Evolutionary conservation across 2,113 vertebrate genomes (phyloP).

Genomic region (Zootoca vivipara): DNA sequence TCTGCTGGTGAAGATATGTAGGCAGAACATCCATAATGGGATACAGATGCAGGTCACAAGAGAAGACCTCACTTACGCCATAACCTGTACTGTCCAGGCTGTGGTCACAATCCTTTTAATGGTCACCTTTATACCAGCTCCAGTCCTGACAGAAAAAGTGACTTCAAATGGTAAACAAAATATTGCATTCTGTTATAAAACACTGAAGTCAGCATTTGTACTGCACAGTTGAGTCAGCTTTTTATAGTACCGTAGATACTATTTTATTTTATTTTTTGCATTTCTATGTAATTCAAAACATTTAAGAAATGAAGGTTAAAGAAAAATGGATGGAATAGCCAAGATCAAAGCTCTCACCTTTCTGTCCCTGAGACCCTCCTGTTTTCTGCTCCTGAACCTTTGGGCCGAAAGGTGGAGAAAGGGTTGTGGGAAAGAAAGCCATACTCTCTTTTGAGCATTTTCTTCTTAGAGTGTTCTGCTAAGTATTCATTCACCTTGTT

Average conservation of each 20-base stretch:
- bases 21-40: too few relatives aligned
- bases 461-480: not conserved
- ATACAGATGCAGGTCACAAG: too few relatives aligned
- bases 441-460: not conserved
- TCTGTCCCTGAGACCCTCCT: not conserved
- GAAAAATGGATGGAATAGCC: too few relatives aligned
- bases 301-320: not conserved
- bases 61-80: too few relatives aligned
- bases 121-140: too few relatives aligned
- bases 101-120: too few relatives aligned
- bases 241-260: not conserved
- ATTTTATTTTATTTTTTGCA: not conserved
- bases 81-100: too few relatives aligned
- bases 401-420: not conserved
- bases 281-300: not conserved
- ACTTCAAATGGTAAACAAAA: too few relatives aligned
- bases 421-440: not conserved
- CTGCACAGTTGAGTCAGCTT: not conserved
- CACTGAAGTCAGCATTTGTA: not conserved
- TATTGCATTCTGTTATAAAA: too few relatives aligned
- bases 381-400: not conserved
- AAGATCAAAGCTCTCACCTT: not conserved
- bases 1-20: too few relatives aligned
- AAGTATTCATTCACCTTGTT: not conserved
- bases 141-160: too few relatives aligned